Evolutionary conservation across 2,113 vertebrate genomes (phyloP).

Genomic region (Xenopus laevis): DNA sequence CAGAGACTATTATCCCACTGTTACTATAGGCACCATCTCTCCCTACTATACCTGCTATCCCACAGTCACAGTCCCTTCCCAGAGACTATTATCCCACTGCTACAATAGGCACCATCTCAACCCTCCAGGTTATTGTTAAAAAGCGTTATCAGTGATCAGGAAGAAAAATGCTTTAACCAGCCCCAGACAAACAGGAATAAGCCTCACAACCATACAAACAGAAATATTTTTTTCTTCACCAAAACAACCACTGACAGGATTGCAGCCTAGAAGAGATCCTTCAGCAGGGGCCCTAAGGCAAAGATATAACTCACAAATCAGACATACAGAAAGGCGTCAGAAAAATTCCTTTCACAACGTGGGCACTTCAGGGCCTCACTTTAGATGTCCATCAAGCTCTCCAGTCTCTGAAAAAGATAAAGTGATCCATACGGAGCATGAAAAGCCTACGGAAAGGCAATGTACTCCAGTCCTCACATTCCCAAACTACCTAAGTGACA

Average conservation of each 20-base stretch:
- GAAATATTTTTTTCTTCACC: background rate
- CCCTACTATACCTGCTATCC: no score
- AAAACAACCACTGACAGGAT: background rate
- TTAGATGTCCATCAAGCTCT: conserved; percentile 27
- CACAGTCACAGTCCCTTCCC: no score
- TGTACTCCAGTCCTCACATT: background rate
- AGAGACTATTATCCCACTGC: no score
- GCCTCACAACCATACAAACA: background rate
- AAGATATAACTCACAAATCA: conserved; percentile 30
- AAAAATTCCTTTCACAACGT: conserved; percentile 28
- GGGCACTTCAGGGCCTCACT: conserved; percentile 24
- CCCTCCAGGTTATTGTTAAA: no score
- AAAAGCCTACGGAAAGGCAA: background rate
- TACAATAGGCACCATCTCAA: no score
- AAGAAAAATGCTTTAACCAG: no score
- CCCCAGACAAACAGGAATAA: background rate
- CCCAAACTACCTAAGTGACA: background rate
- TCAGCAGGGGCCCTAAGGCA: conserved; percentile 28
- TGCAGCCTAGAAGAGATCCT: conserved; percentile 15
- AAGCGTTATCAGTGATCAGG: no score
- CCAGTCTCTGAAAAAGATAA: background rate
- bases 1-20: no score
- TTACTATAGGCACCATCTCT: no score
- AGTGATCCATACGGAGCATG: background rate
- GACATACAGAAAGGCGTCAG: conserved; percentile 33